These are phyloP conservation scores for Anser brachyrhynchus DNA, from an alignment of 2,113 vertebrate species.

Conservation along the genomic window DNA sequence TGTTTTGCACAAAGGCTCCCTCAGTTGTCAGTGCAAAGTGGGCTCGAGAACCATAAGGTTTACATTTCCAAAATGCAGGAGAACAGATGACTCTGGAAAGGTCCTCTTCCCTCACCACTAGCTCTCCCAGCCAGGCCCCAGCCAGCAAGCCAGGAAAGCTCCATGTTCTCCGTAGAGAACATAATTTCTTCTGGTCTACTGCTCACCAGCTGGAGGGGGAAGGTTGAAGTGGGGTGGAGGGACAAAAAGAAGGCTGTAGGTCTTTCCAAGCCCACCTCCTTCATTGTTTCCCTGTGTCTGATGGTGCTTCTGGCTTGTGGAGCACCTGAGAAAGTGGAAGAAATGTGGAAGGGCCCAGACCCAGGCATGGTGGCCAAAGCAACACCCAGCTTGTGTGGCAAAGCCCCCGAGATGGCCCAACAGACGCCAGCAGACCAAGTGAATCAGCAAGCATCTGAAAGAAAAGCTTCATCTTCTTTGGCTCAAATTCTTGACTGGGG, in stretches of 20 bases:
- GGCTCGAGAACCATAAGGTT: not conserved
- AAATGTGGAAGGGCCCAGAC: not conserved
- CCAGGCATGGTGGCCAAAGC: accelerated
- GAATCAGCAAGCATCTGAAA: not conserved
- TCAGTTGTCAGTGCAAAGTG: not conserved
- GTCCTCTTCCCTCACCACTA: too few species aligned
- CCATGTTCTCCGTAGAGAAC: not conserved
- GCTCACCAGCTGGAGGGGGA: not conserved
- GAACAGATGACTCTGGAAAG: too few species aligned
- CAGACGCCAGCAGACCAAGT: not conserved
- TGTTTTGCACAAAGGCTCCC: not conserved
- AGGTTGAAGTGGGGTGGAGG: not conserved
- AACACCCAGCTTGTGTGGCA: accelerated
- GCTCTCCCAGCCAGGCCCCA: too few species aligned
- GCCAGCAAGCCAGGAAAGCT: not conserved
- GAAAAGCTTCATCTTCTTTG: not conserved
- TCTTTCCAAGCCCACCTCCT: not conserved
- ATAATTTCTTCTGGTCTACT: not conserved
- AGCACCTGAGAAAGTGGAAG: not conserved
- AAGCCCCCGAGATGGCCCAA: not conserved
- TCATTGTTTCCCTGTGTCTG: not conserved
- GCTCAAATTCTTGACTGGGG: not conserved
- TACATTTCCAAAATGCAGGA: not conserved
- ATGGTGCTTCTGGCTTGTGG: not conserved
- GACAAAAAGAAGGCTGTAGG: not conserved